Evolutionary conservation across 2,888 invertebrate species (phyloP).

Genomic region (Colostygia pectinataria): DNA sequence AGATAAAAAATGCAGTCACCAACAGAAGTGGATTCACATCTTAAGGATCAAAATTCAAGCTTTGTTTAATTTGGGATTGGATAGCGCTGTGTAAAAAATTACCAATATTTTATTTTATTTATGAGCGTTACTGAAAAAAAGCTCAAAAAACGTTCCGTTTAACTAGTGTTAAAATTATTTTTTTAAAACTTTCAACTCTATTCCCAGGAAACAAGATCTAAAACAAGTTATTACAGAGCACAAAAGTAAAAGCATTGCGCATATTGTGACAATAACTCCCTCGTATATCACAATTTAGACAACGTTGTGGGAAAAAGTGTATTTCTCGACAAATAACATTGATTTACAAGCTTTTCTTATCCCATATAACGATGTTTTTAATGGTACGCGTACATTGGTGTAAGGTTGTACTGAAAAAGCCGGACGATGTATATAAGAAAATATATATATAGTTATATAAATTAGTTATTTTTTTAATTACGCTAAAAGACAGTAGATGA

Average conservation of each 20-base stretch:
- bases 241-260: slow-evolving; percentile 20
- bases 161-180: background rate
- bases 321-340: slow-evolving; percentile 69
- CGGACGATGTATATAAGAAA: background rate
- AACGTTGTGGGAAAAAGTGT: slow-evolving; percentile 44
- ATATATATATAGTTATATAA: too few species aligned
- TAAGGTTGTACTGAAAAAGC: background rate
- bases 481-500: too few species aligned
- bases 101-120: slow-evolving; percentile 3
- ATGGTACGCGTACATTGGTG: slow-evolving; percentile 39
- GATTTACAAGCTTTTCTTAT: slow-evolving; percentile 65
- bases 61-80: too few species aligned
- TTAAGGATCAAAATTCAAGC: background rate
- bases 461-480: too few species aligned
- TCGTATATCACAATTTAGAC: slow-evolving; percentile 36
- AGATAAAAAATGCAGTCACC: background rate
- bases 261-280: slow-evolving; percentile 25
- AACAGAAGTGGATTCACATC: background rate
- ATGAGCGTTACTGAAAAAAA: slow-evolving; percentile 10
- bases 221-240: background rate
- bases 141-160: background rate
- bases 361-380: slow-evolving; percentile 46
- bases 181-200: slow-evolving; percentile 15
- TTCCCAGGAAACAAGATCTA: slow-evolving; percentile 3
- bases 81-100: too few species aligned